These are phyloP conservation scores for Muntiacus muntjak DNA, from an alignment of 2,113 vertebrate species.

Conservation along the genomic window DNA sequence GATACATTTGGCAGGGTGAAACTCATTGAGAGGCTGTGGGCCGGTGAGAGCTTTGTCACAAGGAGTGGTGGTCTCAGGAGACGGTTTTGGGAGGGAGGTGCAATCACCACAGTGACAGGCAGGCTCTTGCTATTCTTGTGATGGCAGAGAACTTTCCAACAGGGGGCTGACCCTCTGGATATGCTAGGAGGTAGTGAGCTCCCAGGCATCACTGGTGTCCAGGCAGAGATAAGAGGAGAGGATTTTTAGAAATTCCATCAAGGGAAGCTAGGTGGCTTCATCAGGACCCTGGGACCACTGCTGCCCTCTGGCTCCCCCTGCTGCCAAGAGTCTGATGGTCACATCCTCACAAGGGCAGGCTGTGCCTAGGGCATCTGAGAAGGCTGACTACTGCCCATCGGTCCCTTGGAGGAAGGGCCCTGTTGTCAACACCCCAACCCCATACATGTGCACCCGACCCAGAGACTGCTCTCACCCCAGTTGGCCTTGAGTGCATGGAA, in stretches of 20 bases:
- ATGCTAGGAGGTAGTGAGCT: not conserved
- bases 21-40: not conserved
- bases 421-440: no score
- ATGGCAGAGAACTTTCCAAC: not conserved
- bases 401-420: not conserved
- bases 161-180: not conserved
- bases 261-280: not conserved
- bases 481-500: not conserved
- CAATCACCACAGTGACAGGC: rapidly evolving
- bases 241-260: not conserved
- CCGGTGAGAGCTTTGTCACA: not conserved
- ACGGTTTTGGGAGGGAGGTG: not conserved
- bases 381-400: not conserved
- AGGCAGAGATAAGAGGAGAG: not conserved
- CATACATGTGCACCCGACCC: rapidly evolving
- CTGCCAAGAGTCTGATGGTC: not conserved
- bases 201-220: not conserved
- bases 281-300: not conserved
- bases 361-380: not conserved
- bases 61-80: not conserved
- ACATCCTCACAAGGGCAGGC: not conserved
- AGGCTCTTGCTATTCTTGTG: rapidly evolving
- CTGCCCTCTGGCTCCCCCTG: not conserved
- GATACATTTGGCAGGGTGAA: no score
- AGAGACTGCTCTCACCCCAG: not conserved